Base-by-base conservation (phyloP, 2,113 vertebrate genomes). In the Malurus alboscapulatus region DNA sequence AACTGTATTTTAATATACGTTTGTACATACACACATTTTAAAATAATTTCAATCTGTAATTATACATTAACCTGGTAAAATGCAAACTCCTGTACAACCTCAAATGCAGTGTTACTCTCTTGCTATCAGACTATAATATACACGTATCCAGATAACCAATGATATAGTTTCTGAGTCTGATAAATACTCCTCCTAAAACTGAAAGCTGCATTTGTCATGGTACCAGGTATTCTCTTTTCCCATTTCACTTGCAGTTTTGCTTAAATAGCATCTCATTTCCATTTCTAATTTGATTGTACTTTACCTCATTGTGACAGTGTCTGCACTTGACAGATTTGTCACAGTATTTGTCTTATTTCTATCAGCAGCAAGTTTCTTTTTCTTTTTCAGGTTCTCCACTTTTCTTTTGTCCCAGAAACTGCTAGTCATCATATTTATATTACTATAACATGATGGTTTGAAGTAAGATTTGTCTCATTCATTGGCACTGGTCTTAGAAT, bases 231-330 rank as follows among this genome's bases (percentile, higher is more conserved):
- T 76, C 48, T 84, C 88, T 91, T 93, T 80, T 16, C 44, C 44
- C 15, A 24, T 75, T 96, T 53, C 17, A 25, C 42, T 92, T 87
- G 17, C 54, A 79, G 54, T 69, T 96, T 94, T 91, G 21, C 54
- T 74, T 63, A 90, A 93, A 88, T 47, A 63, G 38, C 88, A 47
- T 77, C 84, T 94, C 88, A 95, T 97, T 96, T 97, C 78, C 80
- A 95, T 97, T 94, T 97, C 94, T 97, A 96, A 97, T 96, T 96
- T 95, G 93, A 88, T 69, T 94, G 55, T 94, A 80, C 95, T 92
- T 93, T 84, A 90, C 80, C 66, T 88, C 61, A 82, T 76, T 88
- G 17, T 93, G 94, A 77, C 21, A 20, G 25, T 89, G 91, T 94
- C 80, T 90, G 22, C 44, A 88, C 83, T 84, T 97, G 95, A 95